Percentiles rank a stretch among this genome's conserved stretches.
Conservation (phyloP, 2,113 vertebrate species). For the Benitochromis conjunctus region DNA sequence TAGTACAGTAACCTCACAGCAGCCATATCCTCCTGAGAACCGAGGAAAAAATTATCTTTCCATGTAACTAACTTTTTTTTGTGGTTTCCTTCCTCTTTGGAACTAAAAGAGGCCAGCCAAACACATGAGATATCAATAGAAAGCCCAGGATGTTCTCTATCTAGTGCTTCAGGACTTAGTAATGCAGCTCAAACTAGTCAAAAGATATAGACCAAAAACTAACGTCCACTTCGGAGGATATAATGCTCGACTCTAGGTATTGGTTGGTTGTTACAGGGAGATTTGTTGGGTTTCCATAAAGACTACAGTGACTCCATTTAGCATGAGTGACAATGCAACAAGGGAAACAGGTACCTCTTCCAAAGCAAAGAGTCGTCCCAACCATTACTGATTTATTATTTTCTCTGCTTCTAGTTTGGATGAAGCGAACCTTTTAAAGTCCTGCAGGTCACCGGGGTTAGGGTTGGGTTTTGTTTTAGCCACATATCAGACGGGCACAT, state of each 20-base stretch:
- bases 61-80: not conserved
- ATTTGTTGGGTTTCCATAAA: not conserved
- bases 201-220: not conserved
- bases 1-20: not conserved
- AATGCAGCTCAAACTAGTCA: too few species aligned
- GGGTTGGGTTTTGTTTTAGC: not conserved
- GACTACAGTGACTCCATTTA: not conserved
- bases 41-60: too few species aligned
- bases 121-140: not conserved
- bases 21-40: too few species aligned
- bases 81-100: not conserved
- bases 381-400: not conserved
- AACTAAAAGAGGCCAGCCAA: not conserved
- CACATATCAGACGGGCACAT: not conserved
- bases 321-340: not conserved
- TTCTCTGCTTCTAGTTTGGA: not conserved
- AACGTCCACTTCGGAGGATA: not conserved
- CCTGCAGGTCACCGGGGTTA: not conserved
- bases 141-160: not conserved
- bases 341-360: not conserved
- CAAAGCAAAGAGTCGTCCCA: not conserved
- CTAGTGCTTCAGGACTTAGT: not conserved
- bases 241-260: not conserved
- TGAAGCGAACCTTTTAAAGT: not conserved
- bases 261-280: not conserved